These are phyloP conservation scores for Cryptoblepharus egeriae DNA, from an alignment of 2,797 vertebrate genomes.

Conservation along the genomic window DNA sequence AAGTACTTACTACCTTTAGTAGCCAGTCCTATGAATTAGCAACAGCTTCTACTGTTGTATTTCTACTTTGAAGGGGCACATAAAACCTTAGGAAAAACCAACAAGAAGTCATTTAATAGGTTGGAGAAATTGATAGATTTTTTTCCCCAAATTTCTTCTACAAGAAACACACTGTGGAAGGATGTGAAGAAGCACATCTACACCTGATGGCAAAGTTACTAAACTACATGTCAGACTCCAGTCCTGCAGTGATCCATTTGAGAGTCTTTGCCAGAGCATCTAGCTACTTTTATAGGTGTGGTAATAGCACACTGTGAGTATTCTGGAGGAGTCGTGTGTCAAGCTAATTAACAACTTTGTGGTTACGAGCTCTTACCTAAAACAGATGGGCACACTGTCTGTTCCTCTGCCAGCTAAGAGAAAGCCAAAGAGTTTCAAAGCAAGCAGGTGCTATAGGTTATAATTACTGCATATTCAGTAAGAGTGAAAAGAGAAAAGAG, in stretches of 20 bases:
- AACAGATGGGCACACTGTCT: slow-evolving; percentile 71
- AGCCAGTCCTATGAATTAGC: neutral
- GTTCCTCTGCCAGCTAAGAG: slow-evolving; percentile 71
- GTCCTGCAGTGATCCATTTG: slow-evolving; percentile 43
- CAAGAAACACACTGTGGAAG: slow-evolving; percentile 45
- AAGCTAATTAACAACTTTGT: slow-evolving; percentile 72
- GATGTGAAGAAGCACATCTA: slow-evolving; percentile 56
- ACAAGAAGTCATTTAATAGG: slow-evolving; percentile 25
- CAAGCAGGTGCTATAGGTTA: slow-evolving; percentile 72
- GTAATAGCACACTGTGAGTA: slow-evolving; percentile 50
- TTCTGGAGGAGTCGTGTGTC: slow-evolving; percentile 71
- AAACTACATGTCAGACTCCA: slow-evolving; percentile 48
- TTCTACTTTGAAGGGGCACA: slow-evolving; percentile 19
- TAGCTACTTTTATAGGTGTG: slow-evolving; percentile 54
- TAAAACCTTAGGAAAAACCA: slow-evolving; percentile 15
- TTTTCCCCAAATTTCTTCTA: slow-evolving; percentile 38
- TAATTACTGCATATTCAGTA: slow-evolving; percentile 63
- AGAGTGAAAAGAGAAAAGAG: slow-evolving; percentile 62
- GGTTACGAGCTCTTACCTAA: slow-evolving; percentile 65
- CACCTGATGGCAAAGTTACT: slow-evolving; percentile 44
- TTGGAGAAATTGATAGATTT: slow-evolving; percentile 3
- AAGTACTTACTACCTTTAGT: slow-evolving; percentile 25
- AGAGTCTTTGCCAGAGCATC: slow-evolving; percentile 54
- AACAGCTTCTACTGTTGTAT: neutral
- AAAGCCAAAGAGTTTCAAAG: slow-evolving; percentile 69